Base-by-base conservation (phyloP, 2,113 vertebrate genomes). In the Sylvia atricapilla region DNA sequence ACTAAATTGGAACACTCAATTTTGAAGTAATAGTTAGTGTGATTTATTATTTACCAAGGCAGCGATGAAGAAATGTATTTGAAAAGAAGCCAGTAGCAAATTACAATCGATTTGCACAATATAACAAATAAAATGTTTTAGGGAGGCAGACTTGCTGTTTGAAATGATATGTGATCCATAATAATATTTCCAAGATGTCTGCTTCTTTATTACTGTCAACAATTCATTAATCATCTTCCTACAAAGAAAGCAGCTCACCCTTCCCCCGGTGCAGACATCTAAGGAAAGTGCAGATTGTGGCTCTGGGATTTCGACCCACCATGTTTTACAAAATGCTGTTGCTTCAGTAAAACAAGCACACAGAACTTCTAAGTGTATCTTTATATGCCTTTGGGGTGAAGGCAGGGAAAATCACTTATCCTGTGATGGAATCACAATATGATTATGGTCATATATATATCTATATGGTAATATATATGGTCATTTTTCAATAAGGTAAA, bases 61-160 rank as follows among this genome's bases (percentile, higher is more conserved):
- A 95, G 62, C 83, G 87, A 55, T 90, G 91, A 94, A 96, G 87
- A 96, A 96, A 83, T 68, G 41, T 86, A 64, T 94, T 93, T 91
- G 89, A 95, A 96, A 94, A 97, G 58, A 93, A 80, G 89, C 91
- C 92, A 85, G 78, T 84, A 91, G 91, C 96, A 95, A 95, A 96
- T 96, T 96, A 85, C 91, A 96, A 96, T 97, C 72, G 92, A 97
- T 97, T 96, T 96, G 89, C 87, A 92, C 87, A 91, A 87, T 95
- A 95, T 88, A 90, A 95, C 66, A 86, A 96, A 97, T 95, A 97
- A 94, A 95, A 96, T 88, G 83, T 83, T 97, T 95, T 95, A 95
- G 47, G 24, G 92, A 92, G 78, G 75, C 76, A 97, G 94, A 55
- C 39, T 96, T 90, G 66, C 59, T 89, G 70, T 91, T 96, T 94